Conservation (phyloP, 2,888 invertebrate genomes). For the Ichneumon xanthorius region DNA sequence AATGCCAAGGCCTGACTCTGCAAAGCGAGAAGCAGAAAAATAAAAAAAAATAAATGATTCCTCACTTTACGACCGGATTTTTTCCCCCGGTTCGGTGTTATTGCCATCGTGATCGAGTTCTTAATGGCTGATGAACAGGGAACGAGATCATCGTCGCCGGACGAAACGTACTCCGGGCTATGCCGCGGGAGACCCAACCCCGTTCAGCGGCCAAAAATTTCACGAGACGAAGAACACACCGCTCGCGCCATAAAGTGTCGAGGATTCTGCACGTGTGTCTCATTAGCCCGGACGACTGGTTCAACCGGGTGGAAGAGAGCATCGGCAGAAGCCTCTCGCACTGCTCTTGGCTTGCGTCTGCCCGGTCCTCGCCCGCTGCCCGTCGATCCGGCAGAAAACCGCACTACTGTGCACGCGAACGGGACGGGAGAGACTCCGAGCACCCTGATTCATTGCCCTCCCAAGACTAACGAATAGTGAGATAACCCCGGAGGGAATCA, state of each 20-base stretch:
- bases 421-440: slow-evolving; percentile 30
- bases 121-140: slow-evolving; percentile 40
- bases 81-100: slow-evolving; percentile 24
- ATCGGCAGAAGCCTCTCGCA: slow-evolving; percentile 9
- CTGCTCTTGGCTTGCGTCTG: slow-evolving; percentile 32
- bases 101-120: slow-evolving; percentile 13
- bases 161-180: slow-evolving; percentile 16
- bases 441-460: slow-evolving; percentile 65
- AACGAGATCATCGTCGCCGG: slow-evolving; percentile 52
- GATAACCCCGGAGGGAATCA: slow-evolving; percentile 60
- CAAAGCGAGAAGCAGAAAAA: slow-evolving; percentile 73
- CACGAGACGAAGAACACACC: slow-evolving; percentile 31
- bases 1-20: slow-evolving; percentile 90
- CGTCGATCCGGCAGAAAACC: slow-evolving; percentile 56
- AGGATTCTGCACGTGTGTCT: slow-evolving; percentile 69
- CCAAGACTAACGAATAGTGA: slow-evolving; percentile 62
- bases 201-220: slow-evolving; percentile 43
- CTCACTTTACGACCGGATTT: slow-evolving; percentile 37
- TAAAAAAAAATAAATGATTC: neutral
- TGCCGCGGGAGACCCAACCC: slow-evolving; percentile 12
- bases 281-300: slow-evolving; percentile 67
- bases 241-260: slow-evolving; percentile 63
- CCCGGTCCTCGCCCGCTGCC: slow-evolving; percentile 45
- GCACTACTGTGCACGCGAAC: slow-evolving; percentile 50
- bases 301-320: slow-evolving; percentile 57